Percentiles rank a stretch among this genome's conserved stretches.
Conservation (phyloP, 2,797 vertebrate genomes). For the Acridotheres tristis region DNA sequence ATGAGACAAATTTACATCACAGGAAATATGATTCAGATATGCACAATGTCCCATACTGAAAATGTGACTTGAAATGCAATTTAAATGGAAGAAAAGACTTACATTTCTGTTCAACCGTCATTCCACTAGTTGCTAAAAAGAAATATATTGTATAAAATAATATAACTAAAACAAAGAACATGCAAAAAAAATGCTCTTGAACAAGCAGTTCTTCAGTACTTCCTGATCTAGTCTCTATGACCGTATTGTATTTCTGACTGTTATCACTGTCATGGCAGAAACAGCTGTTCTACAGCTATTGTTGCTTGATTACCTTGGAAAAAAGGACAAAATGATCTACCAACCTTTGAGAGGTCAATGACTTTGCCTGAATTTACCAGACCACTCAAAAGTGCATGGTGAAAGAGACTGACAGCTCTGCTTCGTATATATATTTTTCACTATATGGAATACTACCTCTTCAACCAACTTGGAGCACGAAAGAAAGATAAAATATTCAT, state of each 20-base stretch:
- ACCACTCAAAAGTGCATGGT: neutral
- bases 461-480: neutral
- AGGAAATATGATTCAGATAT: neutral
- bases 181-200: neutral
- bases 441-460: neutral
- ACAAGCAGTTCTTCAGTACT: neutral
- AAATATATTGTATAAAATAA: neutral
- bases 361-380: neutral
- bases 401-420: neutral
- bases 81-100: neutral
- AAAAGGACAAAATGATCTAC: neutral
- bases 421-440: neutral
- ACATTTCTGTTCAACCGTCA: neutral
- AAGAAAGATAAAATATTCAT: neutral
- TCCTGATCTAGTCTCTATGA: neutral
- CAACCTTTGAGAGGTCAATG: neutral
- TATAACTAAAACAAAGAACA: neutral
- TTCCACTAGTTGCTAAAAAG: neutral
- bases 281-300: neutral
- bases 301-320: neutral
- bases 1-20: neutral
- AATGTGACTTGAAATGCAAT: neutral
- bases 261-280: neutral
- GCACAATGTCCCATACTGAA: rapidly evolving
- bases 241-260: neutral